Evolutionary conservation across 2,113 vertebrate genomes (phyloP).

Genomic region (Theropithecus gelada): DNA sequence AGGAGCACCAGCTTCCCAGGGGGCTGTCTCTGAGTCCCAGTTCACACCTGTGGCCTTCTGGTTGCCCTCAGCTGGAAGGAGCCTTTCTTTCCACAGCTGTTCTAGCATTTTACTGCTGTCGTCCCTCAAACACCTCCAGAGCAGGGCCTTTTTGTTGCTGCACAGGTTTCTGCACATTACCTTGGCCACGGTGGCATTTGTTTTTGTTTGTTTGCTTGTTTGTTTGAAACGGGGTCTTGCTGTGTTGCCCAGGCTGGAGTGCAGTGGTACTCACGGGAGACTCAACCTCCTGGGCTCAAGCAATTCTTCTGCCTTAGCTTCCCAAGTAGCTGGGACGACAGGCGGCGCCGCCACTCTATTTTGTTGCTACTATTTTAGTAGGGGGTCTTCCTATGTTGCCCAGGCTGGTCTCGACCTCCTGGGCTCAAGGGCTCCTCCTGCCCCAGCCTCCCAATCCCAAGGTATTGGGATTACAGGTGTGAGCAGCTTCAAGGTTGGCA

Average conservation of each 20-base stretch:
- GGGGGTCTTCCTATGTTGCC: no score
- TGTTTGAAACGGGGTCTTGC: neutral
- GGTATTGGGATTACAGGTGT: no score
- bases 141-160: neutral
- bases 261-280: neutral
- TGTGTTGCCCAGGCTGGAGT: neutral
- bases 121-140: neutral
- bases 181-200: neutral
- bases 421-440: neutral
- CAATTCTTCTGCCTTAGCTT: no score
- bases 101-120: fast-evolving
- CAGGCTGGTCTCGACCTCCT: neutral
- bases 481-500: neutral
- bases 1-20: fast-evolving
- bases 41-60: neutral
- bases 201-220: neutral
- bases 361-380: no score
- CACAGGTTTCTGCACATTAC: neutral
- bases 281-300: no score
- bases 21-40: neutral
- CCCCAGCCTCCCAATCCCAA: neutral
- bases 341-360: no score
- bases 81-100: neutral
- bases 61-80: neutral
- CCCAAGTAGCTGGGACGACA: no score